Evolutionary conservation across 2,113 vertebrate genomes (phyloP).

Genomic region (Microtus richardsoni): DNA sequence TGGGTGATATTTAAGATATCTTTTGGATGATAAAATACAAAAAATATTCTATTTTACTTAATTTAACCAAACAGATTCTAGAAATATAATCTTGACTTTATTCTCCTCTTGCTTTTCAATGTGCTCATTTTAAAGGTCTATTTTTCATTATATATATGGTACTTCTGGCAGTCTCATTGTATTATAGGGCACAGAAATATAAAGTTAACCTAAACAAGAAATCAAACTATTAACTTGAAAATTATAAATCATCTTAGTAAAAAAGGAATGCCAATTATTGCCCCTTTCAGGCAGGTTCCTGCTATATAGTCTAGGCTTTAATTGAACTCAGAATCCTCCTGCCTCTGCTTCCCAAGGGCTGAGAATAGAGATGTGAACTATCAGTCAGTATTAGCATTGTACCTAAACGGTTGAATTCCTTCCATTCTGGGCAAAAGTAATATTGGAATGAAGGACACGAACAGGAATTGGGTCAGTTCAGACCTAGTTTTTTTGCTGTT

Average conservation of each 20-base stretch:
- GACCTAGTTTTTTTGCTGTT: neutral
- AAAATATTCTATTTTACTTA: neutral
- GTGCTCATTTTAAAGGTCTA: accelerated
- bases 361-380: neutral
- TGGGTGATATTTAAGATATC: neutral
- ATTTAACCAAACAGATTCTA: neutral
- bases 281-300: neutral
- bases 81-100: neutral
- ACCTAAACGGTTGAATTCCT: neutral
- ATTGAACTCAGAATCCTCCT: neutral
- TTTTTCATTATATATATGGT: neutral
- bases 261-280: neutral
- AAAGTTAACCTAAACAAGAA: neutral
- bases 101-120: neutral
- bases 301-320: neutral
- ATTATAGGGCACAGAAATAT: neutral
- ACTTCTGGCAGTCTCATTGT: neutral
- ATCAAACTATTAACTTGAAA: neutral
- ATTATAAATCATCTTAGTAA: neutral
- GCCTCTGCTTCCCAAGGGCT: neutral
- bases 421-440: neutral
- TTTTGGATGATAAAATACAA: neutral
- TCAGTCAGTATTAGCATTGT: neutral
- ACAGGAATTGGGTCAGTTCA: neutral
- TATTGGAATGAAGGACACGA: neutral